These are phyloP conservation scores for Harpalus rubripes DNA, from an alignment of 2,888 invertebrate genomes.

Conservation along the genomic window DNA sequence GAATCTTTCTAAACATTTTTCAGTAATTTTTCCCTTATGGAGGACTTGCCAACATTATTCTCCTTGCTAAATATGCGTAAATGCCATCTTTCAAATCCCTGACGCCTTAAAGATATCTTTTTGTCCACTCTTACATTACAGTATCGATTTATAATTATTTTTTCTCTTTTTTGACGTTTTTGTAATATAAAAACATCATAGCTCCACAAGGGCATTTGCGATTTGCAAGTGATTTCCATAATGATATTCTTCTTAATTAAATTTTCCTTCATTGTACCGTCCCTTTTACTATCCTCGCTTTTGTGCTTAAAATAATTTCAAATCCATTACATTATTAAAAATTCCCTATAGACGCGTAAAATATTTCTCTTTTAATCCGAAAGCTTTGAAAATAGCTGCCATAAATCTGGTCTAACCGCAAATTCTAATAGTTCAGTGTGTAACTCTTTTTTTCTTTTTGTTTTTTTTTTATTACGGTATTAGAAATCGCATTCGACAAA, in stretches of 20 bases:
- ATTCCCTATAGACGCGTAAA: constrained; percentile 38
- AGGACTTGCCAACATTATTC: too few relatives aligned
- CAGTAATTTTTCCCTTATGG: too few relatives aligned
- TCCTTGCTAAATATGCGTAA: too few relatives aligned
- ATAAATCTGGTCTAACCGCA: neutral
- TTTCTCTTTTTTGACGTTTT: too few relatives aligned
- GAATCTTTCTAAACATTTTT: too few relatives aligned
- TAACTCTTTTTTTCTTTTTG: neutral
- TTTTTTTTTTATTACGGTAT: constrained; percentile 28
- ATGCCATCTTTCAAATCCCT: too few relatives aligned
- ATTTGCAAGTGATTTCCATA: neutral
- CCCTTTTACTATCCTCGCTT: neutral
- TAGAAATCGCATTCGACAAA: constrained; percentile 15
- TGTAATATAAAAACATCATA: too few relatives aligned
- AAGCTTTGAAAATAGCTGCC: constrained; percentile 33
- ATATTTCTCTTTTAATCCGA: constrained; percentile 6
- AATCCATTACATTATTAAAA: constrained; percentile 45
- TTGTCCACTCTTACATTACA: too few relatives aligned
- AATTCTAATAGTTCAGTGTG: neutral
- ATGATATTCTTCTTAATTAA: constrained; percentile 19
- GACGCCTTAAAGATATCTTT: too few relatives aligned
- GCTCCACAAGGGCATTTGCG: neutral
- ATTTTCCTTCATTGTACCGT: neutral
- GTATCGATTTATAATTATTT: too few relatives aligned
- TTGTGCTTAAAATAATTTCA: constrained; percentile 32